Percentiles rank a stretch among this genome's conserved stretches.
Conservation (phyloP, 30 jellyfish, hydroid and myxozoan genomes). For the Mastigias papua region DNA sequence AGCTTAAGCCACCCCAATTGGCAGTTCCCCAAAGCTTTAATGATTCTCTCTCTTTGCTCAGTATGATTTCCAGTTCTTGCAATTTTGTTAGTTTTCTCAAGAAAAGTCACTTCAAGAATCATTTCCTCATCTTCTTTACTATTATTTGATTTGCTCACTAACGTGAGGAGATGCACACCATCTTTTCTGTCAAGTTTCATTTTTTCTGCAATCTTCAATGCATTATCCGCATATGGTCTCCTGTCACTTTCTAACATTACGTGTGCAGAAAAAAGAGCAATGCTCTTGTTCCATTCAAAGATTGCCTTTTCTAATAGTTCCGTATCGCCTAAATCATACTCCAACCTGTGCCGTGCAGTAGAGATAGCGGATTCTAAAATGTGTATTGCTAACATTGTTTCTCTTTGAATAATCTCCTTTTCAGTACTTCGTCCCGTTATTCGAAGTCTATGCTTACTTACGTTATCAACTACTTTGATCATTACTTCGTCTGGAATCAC, state of each 20-base stretch:
- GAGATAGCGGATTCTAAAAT: background rate
- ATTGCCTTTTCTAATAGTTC: background rate
- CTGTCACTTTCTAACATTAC: slow-evolving; percentile 33
- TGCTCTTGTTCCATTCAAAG: slow-evolving; percentile 13
- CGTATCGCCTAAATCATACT: background rate
- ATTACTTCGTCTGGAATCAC: background rate
- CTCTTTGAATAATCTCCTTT: background rate
- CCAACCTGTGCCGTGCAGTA: background rate
- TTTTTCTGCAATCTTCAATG: slow-evolving; percentile 3
- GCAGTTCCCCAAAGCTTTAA: slow-evolving; percentile 1
- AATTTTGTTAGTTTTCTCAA: background rate
- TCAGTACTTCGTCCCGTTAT: background rate
- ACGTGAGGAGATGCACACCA: background rate
- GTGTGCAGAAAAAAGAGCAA: slow-evolving; percentile 4
- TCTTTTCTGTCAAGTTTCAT: background rate
- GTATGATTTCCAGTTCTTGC: background rate
- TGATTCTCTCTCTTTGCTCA: background rate
- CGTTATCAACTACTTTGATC: background rate
- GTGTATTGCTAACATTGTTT: background rate
- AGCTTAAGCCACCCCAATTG: background rate
- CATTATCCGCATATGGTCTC: slow-evolving; percentile 11
- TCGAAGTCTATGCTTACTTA: background rate
- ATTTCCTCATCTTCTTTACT: slow-evolving; percentile 4
- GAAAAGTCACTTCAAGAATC: slow-evolving; percentile 20
- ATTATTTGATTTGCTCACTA: background rate